Conservation (phyloP, 2,888 invertebrate species). For the Caenorhabditis sp. region DNA sequence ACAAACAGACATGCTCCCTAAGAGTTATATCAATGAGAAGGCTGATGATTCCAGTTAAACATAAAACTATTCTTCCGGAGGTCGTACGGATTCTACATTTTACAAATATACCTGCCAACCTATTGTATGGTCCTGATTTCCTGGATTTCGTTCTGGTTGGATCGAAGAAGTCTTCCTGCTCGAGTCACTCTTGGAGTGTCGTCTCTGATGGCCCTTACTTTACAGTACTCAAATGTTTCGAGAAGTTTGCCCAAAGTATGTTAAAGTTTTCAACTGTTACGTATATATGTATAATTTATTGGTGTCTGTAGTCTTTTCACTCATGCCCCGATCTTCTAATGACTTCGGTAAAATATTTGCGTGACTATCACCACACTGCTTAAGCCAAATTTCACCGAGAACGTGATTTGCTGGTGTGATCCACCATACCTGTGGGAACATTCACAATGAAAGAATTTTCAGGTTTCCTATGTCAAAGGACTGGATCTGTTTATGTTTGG, state of each 20-base stretch:
- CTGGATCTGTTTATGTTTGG: constrained; percentile 78
- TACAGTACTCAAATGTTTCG: constrained; percentile 78
- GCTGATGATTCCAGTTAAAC: constrained; percentile 69
- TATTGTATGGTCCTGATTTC: constrained; percentile 79
- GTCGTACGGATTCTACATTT: constrained; percentile 77
- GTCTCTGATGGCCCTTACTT: constrained; percentile 78
- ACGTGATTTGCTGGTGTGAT: too few relatives aligned
- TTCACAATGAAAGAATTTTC: too few relatives aligned
- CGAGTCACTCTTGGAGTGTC: constrained; percentile 76
- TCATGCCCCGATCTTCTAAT: constrained; percentile 38
- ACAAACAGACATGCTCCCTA: neutral
- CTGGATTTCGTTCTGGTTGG: constrained; percentile 79
- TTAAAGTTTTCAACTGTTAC: too few relatives aligned
- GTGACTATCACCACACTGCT: too few relatives aligned
- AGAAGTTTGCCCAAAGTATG: constrained; percentile 77
- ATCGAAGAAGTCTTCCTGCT: constrained; percentile 71
- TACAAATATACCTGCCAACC: constrained; percentile 79
- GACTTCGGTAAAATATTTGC: constrained; percentile 27
- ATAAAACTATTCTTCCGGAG: constrained; percentile 77
- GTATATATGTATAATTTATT: too few relatives aligned
- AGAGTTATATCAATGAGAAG: neutral
- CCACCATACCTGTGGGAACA: too few relatives aligned
- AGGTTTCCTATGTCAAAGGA: constrained; percentile 78
- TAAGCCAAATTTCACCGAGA: neutral
- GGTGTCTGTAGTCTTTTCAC: constrained; percentile 1